Evolutionary conservation across 1,140 invertebrate genomes (phyloP).

Genomic region (Nephotettix cincticeps): DNA sequence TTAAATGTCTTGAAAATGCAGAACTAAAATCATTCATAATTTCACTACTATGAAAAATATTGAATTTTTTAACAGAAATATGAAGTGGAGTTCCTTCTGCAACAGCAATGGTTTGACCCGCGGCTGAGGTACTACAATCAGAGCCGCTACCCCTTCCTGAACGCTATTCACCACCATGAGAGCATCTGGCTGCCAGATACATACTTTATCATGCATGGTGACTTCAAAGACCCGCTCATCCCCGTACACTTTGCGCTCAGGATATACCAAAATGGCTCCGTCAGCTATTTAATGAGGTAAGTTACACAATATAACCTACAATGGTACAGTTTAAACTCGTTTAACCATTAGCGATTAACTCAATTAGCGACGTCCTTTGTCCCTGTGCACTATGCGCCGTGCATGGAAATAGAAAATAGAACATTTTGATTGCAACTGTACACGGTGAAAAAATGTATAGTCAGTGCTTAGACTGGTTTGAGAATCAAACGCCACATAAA

Average conservation of each 20-base stretch:
- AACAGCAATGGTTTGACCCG: slow-evolving; percentile 89
- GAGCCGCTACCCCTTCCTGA: slow-evolving; percentile 80
- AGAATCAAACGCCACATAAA: no score
- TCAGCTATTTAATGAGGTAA: slow-evolving; percentile 89
- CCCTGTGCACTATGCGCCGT: no score
- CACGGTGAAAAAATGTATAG: no score
- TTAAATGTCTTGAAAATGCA: no score
- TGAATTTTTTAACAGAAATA: slow-evolving; percentile 72
- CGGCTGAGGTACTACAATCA: slow-evolving; percentile 81
- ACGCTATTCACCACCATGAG: slow-evolving; percentile 87
- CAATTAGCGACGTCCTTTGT: no score
- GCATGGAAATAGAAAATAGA: no score
- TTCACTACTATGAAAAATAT: no score
- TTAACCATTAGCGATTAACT: no score
- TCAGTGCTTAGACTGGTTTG: no score
- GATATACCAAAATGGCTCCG: slow-evolving; percentile 88
- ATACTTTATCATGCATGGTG: slow-evolving; percentile 94
- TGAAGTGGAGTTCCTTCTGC: slow-evolving; percentile 88
- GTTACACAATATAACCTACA: slow-evolving; percentile 27
- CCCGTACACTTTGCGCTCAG: slow-evolving; percentile 87
- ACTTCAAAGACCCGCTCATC: slow-evolving; percentile 89
- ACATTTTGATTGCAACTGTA: no score
- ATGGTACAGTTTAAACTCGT: no score
- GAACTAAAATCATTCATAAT: no score
- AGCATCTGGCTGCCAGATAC: slow-evolving; percentile 91